Conservation (phyloP, 2,888 invertebrate genomes). For the Parnassius orleans region DNA sequence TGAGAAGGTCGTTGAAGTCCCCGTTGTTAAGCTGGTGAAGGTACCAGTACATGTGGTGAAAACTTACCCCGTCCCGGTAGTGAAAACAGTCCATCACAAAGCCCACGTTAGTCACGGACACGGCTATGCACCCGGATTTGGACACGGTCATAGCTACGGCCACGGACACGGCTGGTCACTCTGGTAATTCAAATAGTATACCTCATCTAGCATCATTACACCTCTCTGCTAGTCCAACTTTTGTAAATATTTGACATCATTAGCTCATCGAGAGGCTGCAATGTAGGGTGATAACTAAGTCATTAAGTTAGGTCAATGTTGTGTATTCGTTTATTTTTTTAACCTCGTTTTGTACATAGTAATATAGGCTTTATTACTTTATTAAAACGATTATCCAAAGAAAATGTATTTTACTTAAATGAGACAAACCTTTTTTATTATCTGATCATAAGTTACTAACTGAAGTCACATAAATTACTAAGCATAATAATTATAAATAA, state of each 20-base stretch:
- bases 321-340: constrained; percentile 46
- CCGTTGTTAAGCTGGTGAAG: constrained; percentile 75
- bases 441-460: too few relatives aligned
- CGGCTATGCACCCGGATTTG: constrained; percentile 34
- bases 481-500: too few relatives aligned
- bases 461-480: too few relatives aligned
- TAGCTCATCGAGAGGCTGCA: constrained; percentile 78
- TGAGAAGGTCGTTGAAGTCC: constrained; percentile 74
- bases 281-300: constrained; percentile 79
- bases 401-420: constrained; percentile 28
- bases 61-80: constrained; percentile 64
- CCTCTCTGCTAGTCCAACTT: constrained; percentile 55
- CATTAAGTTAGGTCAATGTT: constrained; percentile 70
- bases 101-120: constrained; percentile 47
- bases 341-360: constrained; percentile 67
- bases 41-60: constrained; percentile 69
- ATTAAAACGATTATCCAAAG: constrained; percentile 69
- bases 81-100: constrained; percentile 74
- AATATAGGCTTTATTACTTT: constrained; percentile 61
- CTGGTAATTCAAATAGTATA: constrained; percentile 40
- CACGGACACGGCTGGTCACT: constrained; percentile 37
- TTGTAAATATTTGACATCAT: constrained; percentile 67
- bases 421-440: too few relatives aligned
- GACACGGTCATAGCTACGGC: constrained; percentile 40
- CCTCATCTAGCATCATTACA: constrained; percentile 37